Percentiles rank a stretch among this genome's conserved stretches.
Evolutionary conservation across 2,113 vertebrate species (phyloP).

Genomic region (Percopsis transmontana): DNA sequence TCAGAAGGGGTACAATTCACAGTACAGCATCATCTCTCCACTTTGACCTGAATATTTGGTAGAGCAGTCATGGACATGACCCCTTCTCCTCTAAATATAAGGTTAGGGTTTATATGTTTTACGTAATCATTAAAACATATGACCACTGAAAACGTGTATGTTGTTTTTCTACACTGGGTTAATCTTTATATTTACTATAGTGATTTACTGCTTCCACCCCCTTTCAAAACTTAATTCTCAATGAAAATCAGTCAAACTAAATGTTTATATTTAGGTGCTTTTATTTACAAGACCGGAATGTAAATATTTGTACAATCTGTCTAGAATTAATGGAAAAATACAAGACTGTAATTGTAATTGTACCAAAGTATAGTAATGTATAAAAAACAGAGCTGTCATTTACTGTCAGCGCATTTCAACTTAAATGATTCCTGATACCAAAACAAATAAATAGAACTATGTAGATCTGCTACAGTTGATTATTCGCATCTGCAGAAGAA

Average conservation of each 20-base stretch:
- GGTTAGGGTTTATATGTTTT: no score
- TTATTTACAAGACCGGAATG: slow-evolving; percentile 48
- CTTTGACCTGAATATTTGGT: slow-evolving; percentile 55
- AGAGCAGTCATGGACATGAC: no score
- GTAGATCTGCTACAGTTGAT: not conserved
- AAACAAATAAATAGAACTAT: slow-evolving; percentile 18
- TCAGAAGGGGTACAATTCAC: no score
- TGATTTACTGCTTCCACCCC: not conserved
- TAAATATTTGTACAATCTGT: slow-evolving; percentile 23
- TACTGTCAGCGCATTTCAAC: not conserved
- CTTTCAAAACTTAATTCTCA: not conserved
- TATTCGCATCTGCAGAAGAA: slow-evolving; percentile 1
- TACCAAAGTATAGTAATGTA: slow-evolving; percentile 30
- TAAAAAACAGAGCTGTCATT: slow-evolving; percentile 19
- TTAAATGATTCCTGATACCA: slow-evolving; percentile 19
- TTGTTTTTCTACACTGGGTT: no score
- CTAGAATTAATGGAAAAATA: slow-evolving; percentile 32
- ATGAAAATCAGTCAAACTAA: no score
- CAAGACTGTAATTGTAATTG: slow-evolving; percentile 28
- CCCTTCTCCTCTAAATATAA: no score
- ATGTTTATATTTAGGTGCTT: slow-evolving; percentile 5
- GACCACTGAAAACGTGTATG: no score
- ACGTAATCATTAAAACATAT: no score
- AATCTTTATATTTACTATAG: no score
- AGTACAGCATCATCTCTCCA: slow-evolving; percentile 25